A percentile compares a stretch with the other conserved stretches of the same genome.
These are phyloP conservation scores for Lophotriccus pileatus DNA, from an alignment of 2,797 vertebrate species.

Conservation along the genomic window DNA sequence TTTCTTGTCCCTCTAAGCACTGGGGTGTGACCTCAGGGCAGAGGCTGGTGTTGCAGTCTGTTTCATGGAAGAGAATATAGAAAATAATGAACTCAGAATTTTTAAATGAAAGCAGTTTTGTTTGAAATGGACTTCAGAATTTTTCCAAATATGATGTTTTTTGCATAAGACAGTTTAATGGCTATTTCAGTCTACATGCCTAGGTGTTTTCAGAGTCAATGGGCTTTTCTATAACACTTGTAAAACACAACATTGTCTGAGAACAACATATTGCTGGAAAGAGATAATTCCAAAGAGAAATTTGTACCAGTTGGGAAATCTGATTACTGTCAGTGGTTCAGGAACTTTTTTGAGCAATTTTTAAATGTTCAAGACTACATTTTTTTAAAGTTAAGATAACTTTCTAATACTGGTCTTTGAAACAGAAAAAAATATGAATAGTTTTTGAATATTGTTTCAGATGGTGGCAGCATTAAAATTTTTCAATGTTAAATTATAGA, in stretches of 20 bases:
- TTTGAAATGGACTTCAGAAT: not conserved
- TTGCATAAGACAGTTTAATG: not conserved
- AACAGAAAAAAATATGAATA: not conserved
- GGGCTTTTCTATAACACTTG: not conserved
- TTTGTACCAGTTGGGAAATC: not conserved
- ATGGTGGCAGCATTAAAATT: not conserved
- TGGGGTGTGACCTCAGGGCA: conserved; percentile 67
- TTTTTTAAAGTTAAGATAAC: not conserved
- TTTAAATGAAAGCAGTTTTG: not conserved
- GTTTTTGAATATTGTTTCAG: not conserved
- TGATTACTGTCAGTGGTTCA: not conserved
- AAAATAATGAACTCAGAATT: not conserved
- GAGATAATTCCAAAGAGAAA: not conserved
- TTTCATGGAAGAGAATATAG: not conserved
- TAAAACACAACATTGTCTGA: not conserved
- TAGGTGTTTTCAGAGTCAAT: not conserved
- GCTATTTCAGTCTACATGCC: not conserved
- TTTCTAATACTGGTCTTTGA: not conserved
- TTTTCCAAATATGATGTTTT: not conserved
- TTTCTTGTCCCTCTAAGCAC: conserved; percentile 76
- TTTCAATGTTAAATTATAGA: not conserved
- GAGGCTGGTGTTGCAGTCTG: conserved; percentile 78
- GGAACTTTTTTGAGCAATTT: not conserved
- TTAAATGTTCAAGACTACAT: not conserved
- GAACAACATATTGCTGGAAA: not conserved